Conservation (phyloP, 2,113 vertebrate species). For the Pygoscelis antarcticus region DNA sequence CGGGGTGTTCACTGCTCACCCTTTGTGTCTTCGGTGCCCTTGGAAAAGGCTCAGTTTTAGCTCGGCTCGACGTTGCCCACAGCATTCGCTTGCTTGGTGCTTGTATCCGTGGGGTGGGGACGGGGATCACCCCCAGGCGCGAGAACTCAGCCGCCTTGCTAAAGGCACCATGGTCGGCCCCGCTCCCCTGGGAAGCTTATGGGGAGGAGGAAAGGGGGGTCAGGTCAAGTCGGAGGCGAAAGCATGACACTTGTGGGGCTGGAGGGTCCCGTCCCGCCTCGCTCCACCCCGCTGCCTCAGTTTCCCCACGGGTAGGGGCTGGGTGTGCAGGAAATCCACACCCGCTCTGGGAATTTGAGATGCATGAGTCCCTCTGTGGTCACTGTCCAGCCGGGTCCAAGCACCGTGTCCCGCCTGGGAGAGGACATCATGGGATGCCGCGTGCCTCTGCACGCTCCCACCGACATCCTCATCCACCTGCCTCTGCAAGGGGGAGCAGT, state of each 20-base stretch:
- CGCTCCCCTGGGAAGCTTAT: rapidly evolving
- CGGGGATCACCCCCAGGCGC: rapidly evolving
- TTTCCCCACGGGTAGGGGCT: not conserved
- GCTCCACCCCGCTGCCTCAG: not conserved
- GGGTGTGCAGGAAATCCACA: not conserved
- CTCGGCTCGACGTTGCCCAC: rapidly evolving
- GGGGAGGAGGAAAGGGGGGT: not conserved
- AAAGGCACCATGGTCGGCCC: rapidly evolving
- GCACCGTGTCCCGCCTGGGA: rapidly evolving
- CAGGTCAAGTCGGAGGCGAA: not conserved
- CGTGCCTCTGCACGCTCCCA: rapidly evolving
- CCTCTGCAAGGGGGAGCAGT: not conserved
- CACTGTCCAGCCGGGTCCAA: not conserved
- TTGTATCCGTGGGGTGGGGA: not conserved
- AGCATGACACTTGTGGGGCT: no score
- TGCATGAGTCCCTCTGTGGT: not conserved
- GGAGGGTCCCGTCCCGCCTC: not conserved
- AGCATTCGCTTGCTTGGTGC: not conserved
- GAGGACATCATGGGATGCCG: not conserved
- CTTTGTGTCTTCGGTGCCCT: not conserved
- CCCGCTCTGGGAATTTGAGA: not conserved
- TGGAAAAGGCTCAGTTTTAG: not conserved
- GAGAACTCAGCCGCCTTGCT: rapidly evolving
- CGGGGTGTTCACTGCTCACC: not conserved
- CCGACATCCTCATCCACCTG: not conserved